Conservation (phyloP, 2,113 vertebrate species). For the Arenaria interpres region DNA sequence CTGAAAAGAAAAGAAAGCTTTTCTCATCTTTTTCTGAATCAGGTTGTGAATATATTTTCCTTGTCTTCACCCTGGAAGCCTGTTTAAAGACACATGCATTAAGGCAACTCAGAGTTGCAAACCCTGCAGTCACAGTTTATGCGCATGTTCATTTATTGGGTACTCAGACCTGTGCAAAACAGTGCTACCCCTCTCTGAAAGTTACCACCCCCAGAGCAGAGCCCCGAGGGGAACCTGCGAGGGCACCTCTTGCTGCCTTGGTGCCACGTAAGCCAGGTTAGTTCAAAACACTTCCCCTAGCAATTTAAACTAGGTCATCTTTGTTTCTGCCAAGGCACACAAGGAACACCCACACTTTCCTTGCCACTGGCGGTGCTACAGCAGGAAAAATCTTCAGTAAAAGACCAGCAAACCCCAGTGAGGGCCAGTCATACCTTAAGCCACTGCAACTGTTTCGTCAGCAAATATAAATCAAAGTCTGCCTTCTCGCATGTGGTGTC, state of each 20-base stretch:
- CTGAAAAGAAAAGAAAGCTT: background rate
- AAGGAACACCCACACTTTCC: background rate
- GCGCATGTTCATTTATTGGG: background rate
- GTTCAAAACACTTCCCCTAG: background rate
- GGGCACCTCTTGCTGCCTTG: background rate
- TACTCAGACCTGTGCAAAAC: background rate
- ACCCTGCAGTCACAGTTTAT: background rate
- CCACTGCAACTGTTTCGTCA: background rate
- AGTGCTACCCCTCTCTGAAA: background rate
- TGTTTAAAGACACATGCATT: background rate
- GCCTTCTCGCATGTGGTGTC: background rate
- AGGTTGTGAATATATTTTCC: background rate
- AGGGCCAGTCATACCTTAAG: background rate
- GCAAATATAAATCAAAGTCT: background rate
- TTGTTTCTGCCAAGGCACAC: background rate
- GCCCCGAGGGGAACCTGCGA: background rate
- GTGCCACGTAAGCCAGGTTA: rapidly evolving
- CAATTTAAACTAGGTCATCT: background rate
- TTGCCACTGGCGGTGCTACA: background rate
- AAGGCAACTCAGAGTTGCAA: background rate
- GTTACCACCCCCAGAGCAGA: background rate
- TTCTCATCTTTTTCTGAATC: background rate
- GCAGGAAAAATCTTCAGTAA: background rate
- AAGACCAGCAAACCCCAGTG: background rate
- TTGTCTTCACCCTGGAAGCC: background rate